Evolutionary conservation across 2,888 invertebrate species (phyloP).

Genomic region (Apamea anceps): DNA sequence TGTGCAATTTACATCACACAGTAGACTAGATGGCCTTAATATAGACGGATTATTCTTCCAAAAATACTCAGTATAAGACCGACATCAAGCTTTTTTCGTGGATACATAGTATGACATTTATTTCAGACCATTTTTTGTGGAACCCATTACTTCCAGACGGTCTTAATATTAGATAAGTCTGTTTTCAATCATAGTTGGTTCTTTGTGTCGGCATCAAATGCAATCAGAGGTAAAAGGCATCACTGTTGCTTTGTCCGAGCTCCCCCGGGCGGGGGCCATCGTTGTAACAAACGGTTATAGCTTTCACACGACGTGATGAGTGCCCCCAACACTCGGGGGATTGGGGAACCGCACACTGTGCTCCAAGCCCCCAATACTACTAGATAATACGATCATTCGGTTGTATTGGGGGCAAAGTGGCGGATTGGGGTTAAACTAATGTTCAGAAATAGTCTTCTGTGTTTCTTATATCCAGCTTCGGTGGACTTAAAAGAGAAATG

Average conservation of each 20-base stretch:
- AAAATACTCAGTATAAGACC: background rate
- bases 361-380: slow-evolving; percentile 13
- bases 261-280: slow-evolving; percentile 25
- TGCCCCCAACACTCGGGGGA: slow-evolving; percentile 40
- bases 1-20: slow-evolving; percentile 1
- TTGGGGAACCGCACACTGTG: slow-evolving; percentile 36
- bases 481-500: background rate
- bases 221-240: slow-evolving; percentile 53
- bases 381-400: slow-evolving; percentile 50
- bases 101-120: slow-evolving; percentile 17
- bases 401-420: slow-evolving; percentile 49
- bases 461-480: slow-evolving; percentile 8
- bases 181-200: slow-evolving; percentile 18
- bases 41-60: background rate
- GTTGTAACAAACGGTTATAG: slow-evolving; percentile 59
- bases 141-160: slow-evolving; percentile 26
- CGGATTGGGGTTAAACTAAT: slow-evolving; percentile 31
- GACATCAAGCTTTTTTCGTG: slow-evolving; percentile 8
- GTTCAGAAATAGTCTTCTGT: slow-evolving; percentile 10
- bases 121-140: slow-evolving; percentile 26
- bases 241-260: slow-evolving; percentile 32
- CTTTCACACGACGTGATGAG: slow-evolving; percentile 55
- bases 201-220: slow-evolving; percentile 31
- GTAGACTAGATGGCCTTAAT: background rate
- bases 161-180: slow-evolving; percentile 28